Evolutionary conservation across 2,888 invertebrate species (phyloP).

Genomic region (Oscheius sp.): DNA sequence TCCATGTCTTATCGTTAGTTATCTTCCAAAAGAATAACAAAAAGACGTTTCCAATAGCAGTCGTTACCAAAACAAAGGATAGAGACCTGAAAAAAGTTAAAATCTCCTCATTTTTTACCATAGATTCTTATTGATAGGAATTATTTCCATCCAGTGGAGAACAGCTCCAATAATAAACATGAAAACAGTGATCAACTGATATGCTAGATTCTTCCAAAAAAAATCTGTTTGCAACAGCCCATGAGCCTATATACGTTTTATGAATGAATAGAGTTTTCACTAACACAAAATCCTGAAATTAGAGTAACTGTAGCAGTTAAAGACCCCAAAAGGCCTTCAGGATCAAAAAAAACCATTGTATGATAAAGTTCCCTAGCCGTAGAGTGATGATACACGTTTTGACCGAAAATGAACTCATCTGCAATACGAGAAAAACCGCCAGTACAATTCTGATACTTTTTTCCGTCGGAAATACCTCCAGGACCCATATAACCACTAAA

Average conservation of each 20-base stretch:
- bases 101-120: conserved; percentile 4
- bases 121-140: conserved; percentile 5
- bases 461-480: conserved; percentile 8
- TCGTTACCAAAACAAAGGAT: neutral
- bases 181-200: no score
- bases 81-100: neutral
- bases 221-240: neutral
- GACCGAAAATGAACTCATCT: neutral
- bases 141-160: neutral
- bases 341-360: conserved; percentile 9
- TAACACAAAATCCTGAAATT: neutral
- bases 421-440: neutral
- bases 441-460: conserved; percentile 12
- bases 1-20: neutral
- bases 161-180: neutral
- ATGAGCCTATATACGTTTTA: no score
- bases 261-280: neutral
- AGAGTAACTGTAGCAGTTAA: neutral
- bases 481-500: conserved; percentile 17
- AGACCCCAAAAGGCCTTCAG: conserved; percentile 5
- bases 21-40: neutral
- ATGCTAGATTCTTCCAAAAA: neutral
- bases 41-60: neutral
- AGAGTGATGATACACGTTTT: neutral
- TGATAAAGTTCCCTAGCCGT: conserved; percentile 20